Evolutionary conservation across 2,113 vertebrate species (phyloP), one percentile per base, ranked within the genome.

Genomic region (Indicator indicator): DNA sequence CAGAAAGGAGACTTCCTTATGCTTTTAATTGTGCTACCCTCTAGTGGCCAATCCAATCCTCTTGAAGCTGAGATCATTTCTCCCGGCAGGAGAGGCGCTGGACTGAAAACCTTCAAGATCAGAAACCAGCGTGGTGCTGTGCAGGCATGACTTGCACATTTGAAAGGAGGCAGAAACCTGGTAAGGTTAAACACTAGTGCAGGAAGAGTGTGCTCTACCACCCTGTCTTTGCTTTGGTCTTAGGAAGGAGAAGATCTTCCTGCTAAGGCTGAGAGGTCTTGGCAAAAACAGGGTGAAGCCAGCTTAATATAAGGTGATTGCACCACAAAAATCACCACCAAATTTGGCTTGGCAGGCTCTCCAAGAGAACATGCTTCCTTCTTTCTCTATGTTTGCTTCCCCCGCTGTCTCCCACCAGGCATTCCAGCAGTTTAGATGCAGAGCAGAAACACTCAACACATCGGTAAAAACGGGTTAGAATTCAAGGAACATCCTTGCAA

Each of bases 21-120:
- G 92, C 26, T 96, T 96, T 97, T 96, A 92, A 85, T 96, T 78
- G 94, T 96, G 91, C 96, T 97, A 92, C 96, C 96, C 97, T 97
- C 97, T 97, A 96, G 97, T 86, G 97, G 95, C 65, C 86, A 73
- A 2, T 4, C 23, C 62, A 70, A 62, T n/a, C 73, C 33, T 27
- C 42, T 74, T 32, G 82, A 68, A 83, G 72, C 73, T 59, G 46
- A 5, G n/a, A 11, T 65, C 67, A 1, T 19, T 26, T 5, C 40
- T 58, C 20, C 28, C 11, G 54, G 33, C 40, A 6, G 4, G 17
- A 26, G 23, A 56, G 26, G 19, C 6, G 0, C 15, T 16, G 32
- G 23, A 17, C 58, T 1, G 3, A 54, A 62, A 56, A 42, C 28
- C 60, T 44, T 62, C 60, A 6, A 56, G 15, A 48, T 33, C 14